These are phyloP conservation scores for Merodon equestris DNA, from an alignment of 2,888 invertebrate species.

Conservation along the genomic window DNA sequence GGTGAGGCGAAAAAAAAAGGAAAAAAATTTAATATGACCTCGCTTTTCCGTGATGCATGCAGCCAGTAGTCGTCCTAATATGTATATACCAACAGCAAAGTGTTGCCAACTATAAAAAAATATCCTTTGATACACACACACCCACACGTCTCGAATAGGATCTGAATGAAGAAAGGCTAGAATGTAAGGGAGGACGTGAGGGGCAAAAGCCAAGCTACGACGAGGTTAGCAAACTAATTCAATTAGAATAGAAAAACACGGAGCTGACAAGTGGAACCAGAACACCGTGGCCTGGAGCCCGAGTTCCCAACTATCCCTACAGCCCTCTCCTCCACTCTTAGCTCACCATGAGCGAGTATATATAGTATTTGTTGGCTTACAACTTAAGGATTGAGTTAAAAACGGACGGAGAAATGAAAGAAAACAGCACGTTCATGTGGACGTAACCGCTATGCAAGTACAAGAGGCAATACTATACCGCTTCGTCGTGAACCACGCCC, in stretches of 20 bases:
- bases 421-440: slow-evolving; percentile 18
- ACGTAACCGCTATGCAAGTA: slow-evolving; percentile 12
- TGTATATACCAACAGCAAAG: not conserved
- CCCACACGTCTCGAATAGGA: not conserved
- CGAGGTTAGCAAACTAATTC: slow-evolving; percentile 60
- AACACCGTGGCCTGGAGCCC: slow-evolving; percentile 38
- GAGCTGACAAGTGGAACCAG: slow-evolving; percentile 65
- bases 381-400: not conserved
- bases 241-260: slow-evolving; percentile 64
- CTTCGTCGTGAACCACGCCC: slow-evolving; percentile 16
- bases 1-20: not conserved
- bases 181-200: not conserved
- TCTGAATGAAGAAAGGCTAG: not conserved
- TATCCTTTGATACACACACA: not conserved
- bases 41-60: not conserved
- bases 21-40: not conserved
- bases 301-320: slow-evolving; percentile 21
- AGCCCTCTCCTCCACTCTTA: no score
- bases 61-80: not conserved
- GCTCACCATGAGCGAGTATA: no score
- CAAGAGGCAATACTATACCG: slow-evolving; percentile 7
- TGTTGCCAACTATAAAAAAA: not conserved
- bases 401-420: not conserved
- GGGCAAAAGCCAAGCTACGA: not conserved
- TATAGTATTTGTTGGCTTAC: no score